Base-by-base conservation (phyloP, 2,113 vertebrate genomes). In the Pangasianodon gigas region DNA sequence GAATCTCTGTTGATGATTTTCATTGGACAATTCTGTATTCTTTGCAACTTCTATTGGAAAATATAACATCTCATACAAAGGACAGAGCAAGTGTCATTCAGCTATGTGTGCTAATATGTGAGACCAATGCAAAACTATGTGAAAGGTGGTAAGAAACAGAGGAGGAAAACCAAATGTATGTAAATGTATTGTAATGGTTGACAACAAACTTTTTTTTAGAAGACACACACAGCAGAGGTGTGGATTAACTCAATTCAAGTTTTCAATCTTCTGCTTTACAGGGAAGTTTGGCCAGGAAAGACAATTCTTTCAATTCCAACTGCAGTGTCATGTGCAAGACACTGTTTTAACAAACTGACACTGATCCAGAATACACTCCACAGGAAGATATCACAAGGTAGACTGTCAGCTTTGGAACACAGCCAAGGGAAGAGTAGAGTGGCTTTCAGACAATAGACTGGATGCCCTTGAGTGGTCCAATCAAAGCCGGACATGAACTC, bases 401-500 rank as follows among this genome's bases (percentile, higher is more conserved):
- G 32, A 83, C 32, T 41, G n/a, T 41, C 54, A 58, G 81, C 81
- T 83, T 41, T 58, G 60, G 21, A 44, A 85, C 4, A 44, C 83
- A 65, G 58, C 58, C 83, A 65, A 85, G 37, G 16, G 58, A 85
- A 44, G 24, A 46, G 11, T 46, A 60, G 19, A 62, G 21, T 44
- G 37, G 82, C 54, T 60, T 84, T 60, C 82, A 62, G 56, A 44
- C 54, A 44, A 41, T 14, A 60, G 37, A 11, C 82, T 44, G 4
- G 19, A 41, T 41, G 52, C 54, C 81, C 32, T 58, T 58, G 54
- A 83, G 81, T 83, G 81, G 81, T 83, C 32, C 81, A 83, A 58
- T 37, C 81, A 83, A 83, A 56, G 9, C 32, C 18, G 8, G 79
- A 52, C 79, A 54, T 32, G n/a, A 60, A 44, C 54, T 60, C 32